Evolutionary conservation across 2,113 vertebrate genomes (phyloP), one percentile per base, ranked within the genome.

Genomic region (Tychaedon coryphoeus): DNA sequence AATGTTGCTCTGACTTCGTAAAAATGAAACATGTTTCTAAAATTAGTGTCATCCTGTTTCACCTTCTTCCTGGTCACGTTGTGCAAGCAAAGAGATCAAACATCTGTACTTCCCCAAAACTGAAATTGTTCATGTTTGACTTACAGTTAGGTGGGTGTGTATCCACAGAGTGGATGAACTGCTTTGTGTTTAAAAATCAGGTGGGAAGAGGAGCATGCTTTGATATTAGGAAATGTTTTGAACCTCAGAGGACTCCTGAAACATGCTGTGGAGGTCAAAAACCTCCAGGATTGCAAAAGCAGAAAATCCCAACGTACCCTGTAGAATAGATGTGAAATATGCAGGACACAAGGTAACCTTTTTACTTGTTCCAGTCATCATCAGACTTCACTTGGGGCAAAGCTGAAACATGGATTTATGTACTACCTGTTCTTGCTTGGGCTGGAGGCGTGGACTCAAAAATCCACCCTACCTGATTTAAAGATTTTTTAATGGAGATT

Each of bases 41-140:
- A 90, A 93, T 79, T 33, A 65, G 85, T 42, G 47, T 92, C 57
- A 50, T 80, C 81, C 78, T 86, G 62, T 58, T 88, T 70, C 47
- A 70, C 56, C 64, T 75, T 40, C 54, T 48, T 86, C 38, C 24
- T 0, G 0, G 66, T 23, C 57, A 14, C n/a, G 53, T 6, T 36
- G 9, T 77, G 42, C 36, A 34, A 48, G 43, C 5, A 26, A 74
- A 91, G 26, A 51, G 31, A 70, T 54, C 53, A 84, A 80, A 81
- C 9, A 5, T 10, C 42, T 33, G 8, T 45, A 28, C n/a, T 82
- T 92, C 36, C 69, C 74, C 28, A 23, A 36, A 90, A 8, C 5
- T 64, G 31, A 84, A 91, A 79, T 18, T 1, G 2, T 38, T 77
- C 6, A 1, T 19, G 9, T 72, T 43, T 48, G 47, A 29, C 29